Percentiles rank a stretch among this genome's conserved stretches.
These are phyloP conservation scores for Sericinus montela DNA, from an alignment of 2,888 invertebrate species.

Conservation along the genomic window DNA sequence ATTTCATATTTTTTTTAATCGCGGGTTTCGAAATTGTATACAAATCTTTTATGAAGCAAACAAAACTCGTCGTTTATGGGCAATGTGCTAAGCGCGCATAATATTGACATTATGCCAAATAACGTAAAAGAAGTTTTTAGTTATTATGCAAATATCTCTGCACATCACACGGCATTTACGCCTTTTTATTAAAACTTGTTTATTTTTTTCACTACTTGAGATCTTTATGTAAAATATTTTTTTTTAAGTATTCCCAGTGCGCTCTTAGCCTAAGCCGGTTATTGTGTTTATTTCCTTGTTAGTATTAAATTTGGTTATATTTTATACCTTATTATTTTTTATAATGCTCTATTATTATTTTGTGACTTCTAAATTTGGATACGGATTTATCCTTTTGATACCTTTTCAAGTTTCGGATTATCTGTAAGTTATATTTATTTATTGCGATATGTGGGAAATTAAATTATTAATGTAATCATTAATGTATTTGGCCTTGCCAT, in stretches of 20 bases:
- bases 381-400: background rate
- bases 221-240: too few species aligned
- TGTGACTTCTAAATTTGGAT: background rate
- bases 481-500: conserved; percentile 64
- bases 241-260: background rate
- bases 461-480: conserved; percentile 6
- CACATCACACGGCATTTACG: too few species aligned
- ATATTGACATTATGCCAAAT: too few species aligned
- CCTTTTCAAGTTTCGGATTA: background rate
- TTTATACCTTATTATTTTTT: background rate
- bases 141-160: too few species aligned
- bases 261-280: background rate
- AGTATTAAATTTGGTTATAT: background rate
- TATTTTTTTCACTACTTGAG: too few species aligned
- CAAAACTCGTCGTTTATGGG: background rate
- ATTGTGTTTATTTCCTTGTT: background rate
- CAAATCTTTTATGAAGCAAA: background rate
- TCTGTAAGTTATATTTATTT: background rate
- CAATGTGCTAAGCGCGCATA: background rate
- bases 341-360: too few species aligned
- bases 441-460: background rate
- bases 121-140: too few species aligned
- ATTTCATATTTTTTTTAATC: conserved; percentile 45
- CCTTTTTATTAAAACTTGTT: too few species aligned
- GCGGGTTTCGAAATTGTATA: conserved; percentile 21